Percentiles rank a stretch among this genome's conserved stretches.
phyloP scores from a whole-genome alignment of 2,797 vertebrate genomes.

The Miichthys miiuy region DNA sequence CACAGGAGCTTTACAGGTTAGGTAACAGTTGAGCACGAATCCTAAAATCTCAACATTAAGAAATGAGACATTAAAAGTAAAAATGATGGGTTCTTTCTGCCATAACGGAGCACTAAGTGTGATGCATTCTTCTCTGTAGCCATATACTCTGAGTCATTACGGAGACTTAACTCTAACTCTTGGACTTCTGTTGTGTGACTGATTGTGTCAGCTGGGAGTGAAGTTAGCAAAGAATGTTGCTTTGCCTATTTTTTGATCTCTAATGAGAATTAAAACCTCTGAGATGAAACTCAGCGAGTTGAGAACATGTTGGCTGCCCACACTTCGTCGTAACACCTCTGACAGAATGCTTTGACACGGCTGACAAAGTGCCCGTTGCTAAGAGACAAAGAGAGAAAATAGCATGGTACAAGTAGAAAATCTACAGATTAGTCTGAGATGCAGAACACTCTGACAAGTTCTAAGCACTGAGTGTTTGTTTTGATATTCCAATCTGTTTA shows the following conservation, averaged over 20 bases:
- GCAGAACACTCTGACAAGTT: constrained; percentile 20
- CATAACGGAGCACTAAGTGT: neutral
- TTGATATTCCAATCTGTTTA: neutral
- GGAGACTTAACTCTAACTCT: neutral
- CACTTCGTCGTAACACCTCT: constrained; percentile 52
- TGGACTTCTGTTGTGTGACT: constrained; percentile 9
- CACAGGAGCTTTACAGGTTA: neutral
- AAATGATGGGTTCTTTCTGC: neutral
- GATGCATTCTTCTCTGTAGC: neutral
- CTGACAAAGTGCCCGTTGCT: constrained; percentile 73
- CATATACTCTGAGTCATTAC: neutral
- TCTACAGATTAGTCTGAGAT: constrained; percentile 54
- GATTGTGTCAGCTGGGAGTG: neutral
- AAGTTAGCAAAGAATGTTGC: constrained; percentile 9
- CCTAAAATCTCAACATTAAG: too few relatives aligned
- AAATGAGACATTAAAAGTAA: neutral
- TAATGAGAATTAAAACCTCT: constrained; percentile 55
- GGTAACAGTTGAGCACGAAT: too few relatives aligned
- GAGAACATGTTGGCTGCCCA: constrained; percentile 57
- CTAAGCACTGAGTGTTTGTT: neutral
- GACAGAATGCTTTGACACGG: constrained; percentile 41
- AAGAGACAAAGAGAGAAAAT: constrained; percentile 74
- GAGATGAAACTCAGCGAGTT: constrained; percentile 36
- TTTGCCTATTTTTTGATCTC: constrained; percentile 40
- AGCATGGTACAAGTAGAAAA: constrained; percentile 40